Conservation (phyloP, 2,888 invertebrate species). For the Napeogenes sylphis region DNA sequence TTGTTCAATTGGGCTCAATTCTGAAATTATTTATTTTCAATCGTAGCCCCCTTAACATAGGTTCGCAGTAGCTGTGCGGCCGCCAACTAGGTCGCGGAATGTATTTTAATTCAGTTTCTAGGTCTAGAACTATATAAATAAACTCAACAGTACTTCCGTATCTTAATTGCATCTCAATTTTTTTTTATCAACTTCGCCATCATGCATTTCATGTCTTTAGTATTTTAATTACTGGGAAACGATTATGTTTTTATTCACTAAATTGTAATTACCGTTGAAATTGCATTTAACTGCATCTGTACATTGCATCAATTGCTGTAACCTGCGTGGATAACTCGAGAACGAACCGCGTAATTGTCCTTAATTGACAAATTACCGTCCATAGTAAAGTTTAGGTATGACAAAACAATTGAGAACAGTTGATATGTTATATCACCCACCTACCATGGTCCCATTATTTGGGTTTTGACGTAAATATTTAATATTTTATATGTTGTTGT, state of each 20-base stretch:
- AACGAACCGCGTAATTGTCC: conserved; percentile 65
- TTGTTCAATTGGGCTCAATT: not conserved
- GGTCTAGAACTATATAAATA: conserved; percentile 28
- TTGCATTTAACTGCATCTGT: conserved; percentile 60
- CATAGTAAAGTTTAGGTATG: conserved; percentile 43
- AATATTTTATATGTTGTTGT: too few relatives aligned
- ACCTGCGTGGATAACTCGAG: conserved; percentile 41
- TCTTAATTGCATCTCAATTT: too few relatives aligned
- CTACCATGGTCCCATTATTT: not conserved
- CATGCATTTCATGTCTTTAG: conserved; percentile 6
- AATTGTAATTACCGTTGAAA: conserved; percentile 53
- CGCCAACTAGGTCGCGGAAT: conserved; percentile 62
- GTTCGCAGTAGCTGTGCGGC: conserved; percentile 47
- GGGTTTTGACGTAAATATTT: not conserved
- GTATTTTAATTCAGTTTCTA: conserved; percentile 50
- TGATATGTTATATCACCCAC: not conserved
- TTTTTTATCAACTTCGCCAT: conserved; percentile 3
- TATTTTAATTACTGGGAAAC: conserved; percentile 18
- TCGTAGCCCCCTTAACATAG: conserved; percentile 27
- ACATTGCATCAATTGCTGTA: conserved; percentile 57
- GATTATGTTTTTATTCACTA: conserved; percentile 38
- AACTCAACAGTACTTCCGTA: not conserved
- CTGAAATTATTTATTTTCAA: not conserved
- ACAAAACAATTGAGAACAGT: conserved; percentile 13
- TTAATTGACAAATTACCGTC: conserved; percentile 63